Conservation (phyloP, 2,113 vertebrate genomes). For the Prietella phreatophila region DNA sequence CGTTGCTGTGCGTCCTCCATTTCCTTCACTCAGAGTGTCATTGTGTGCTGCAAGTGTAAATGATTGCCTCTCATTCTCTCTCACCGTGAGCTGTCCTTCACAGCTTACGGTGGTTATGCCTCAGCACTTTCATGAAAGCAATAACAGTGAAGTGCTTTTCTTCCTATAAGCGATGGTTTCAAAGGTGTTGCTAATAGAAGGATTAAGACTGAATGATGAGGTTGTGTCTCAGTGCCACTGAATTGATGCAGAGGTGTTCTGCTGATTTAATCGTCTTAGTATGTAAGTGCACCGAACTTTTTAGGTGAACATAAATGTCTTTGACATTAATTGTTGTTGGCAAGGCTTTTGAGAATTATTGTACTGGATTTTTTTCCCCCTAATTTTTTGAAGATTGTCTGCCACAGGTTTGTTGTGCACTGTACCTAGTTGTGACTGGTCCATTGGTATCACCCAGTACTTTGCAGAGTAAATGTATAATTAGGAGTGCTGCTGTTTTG, state of each 20-base stretch:
- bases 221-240: constrained; percentile 6
- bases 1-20: constrained; percentile 29
- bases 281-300: not conserved
- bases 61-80: constrained; percentile 14
- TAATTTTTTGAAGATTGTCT: not conserved
- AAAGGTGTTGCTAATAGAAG: not conserved
- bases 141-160: not conserved
- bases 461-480: constrained; percentile 4
- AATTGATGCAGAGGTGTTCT: constrained; percentile 13
- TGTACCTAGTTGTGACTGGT: not conserved
- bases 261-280: constrained; percentile 8
- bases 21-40: constrained; percentile 48
- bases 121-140: not conserved
- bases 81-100: constrained; percentile 39
- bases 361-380: not conserved
- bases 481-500: not conserved
- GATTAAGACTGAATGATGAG: constrained; percentile 33
- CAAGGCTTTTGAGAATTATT: not conserved
- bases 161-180: not conserved
- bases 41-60: not conserved
- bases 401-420: not conserved
- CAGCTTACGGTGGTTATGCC: not conserved
- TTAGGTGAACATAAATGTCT: not conserved
- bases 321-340: not conserved
- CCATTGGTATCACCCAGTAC: not conserved